These are phyloP conservation scores for Steinernema carpocapsae DNA, from an alignment of 2,888 invertebrate species.

Conservation along the genomic window DNA sequence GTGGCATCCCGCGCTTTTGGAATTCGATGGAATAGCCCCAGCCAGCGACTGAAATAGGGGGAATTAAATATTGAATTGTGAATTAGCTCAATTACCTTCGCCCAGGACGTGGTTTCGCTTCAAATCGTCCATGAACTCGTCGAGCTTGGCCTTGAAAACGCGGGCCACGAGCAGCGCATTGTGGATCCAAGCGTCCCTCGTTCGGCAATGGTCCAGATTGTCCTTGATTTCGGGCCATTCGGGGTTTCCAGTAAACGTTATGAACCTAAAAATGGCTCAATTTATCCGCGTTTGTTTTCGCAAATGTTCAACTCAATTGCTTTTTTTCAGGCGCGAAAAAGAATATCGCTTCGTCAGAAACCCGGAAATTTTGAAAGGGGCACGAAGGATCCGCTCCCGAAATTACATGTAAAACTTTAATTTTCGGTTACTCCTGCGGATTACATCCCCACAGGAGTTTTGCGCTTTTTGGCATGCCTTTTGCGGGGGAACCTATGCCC, in stretches of 20 bases:
- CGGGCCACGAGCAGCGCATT: conserved; percentile 9
- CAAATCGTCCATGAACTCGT: conserved; percentile 23
- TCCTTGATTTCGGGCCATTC: conserved; percentile 31
- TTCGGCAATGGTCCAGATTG: neutral
- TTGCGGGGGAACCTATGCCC: too few relatives aligned
- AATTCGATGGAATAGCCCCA: conserved; percentile 18
- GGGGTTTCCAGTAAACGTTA: conserved; percentile 25
- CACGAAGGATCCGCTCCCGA: too few relatives aligned
- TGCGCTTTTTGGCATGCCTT: too few relatives aligned
- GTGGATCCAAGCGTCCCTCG: neutral
- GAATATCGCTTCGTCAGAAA: too few relatives aligned
- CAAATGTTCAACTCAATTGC: too few relatives aligned
- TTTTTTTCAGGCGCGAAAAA: too few relatives aligned
- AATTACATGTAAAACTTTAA: too few relatives aligned
- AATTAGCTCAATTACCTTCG: neutral
- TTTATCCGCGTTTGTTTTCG: too few relatives aligned
- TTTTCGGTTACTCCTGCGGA: too few relatives aligned
- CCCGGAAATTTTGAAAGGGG: too few relatives aligned
- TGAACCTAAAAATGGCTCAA: neutral
- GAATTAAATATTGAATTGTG: neutral
- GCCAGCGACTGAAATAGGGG: conserved; percentile 5
- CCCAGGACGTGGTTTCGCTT: neutral
- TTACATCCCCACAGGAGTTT: too few relatives aligned
- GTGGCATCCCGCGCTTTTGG: too few relatives aligned
- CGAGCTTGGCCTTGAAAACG: conserved; percentile 27